These are phyloP conservation scores for Notolepis coatsorum DNA, from an alignment of 2,797 vertebrate genomes.

Conservation along the genomic window DNA sequence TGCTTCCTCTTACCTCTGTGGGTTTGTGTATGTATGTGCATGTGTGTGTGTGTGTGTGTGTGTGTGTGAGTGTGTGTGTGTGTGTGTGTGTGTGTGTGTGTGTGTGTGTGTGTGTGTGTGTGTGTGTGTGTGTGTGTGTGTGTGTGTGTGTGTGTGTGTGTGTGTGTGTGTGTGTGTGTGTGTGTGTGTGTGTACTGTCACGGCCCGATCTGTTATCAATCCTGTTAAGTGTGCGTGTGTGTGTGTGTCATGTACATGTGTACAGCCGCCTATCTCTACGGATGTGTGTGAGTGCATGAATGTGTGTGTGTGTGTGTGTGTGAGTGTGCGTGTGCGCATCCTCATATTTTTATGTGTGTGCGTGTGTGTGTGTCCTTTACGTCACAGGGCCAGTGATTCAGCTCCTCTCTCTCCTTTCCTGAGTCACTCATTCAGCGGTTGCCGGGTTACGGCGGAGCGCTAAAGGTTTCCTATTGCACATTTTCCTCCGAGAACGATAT, in stretches of 20 bases:
- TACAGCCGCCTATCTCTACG: too few relatives aligned
- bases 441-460: slow-evolving; percentile 78
- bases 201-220: too few relatives aligned
- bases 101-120: slow-evolving; percentile 10
- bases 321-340: background rate
- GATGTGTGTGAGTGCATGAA: too few relatives aligned
- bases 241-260: too few relatives aligned
- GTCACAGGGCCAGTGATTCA: slow-evolving; percentile 83
- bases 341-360: too few relatives aligned
- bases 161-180: background rate
- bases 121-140: slow-evolving; percentile 2
- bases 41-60: background rate
- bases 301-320: too few relatives aligned
- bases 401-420: slow-evolving; percentile 76
- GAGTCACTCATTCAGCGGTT: slow-evolving; percentile 82
- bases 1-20: background rate
- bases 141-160: slow-evolving; percentile 33
- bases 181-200: too few relatives aligned
- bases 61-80: slow-evolving; percentile 17
- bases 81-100: slow-evolving; percentile 26
- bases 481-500: slow-evolving; percentile 78
- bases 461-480: slow-evolving; percentile 86
- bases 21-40: background rate
- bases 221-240: background rate
- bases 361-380: slow-evolving; percentile 53